phyloP scores from a whole-genome alignment of 2,797 vertebrate genomes.

The Cryptoprocta ferox region DNA sequence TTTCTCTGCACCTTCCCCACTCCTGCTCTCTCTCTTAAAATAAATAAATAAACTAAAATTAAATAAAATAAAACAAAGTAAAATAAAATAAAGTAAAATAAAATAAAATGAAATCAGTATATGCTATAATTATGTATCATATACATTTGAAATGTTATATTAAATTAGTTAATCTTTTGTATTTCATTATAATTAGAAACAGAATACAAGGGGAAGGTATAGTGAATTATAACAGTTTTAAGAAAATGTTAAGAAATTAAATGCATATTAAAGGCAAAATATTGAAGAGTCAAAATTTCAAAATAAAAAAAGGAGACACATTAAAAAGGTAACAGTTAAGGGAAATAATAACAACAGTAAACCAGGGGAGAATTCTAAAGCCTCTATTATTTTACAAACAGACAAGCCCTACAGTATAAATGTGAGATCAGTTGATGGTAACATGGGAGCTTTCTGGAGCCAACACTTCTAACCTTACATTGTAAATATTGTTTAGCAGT shows the following conservation, averaged over 20 bases:
- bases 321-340: not conserved
- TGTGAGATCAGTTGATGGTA: not conserved
- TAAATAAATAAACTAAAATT: no score
- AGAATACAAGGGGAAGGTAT: not conserved
- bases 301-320: not conserved
- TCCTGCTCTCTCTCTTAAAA: no score
- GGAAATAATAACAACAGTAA: not conserved
- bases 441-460: not conserved
- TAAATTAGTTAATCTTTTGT: not conserved
- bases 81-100: no score
- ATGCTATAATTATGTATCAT: not conserved
- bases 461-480: not conserved
- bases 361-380: fast-evolving
- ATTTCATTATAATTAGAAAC: not conserved
- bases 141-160: not conserved
- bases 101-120: not conserved
- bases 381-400: not conserved
- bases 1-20: no score
- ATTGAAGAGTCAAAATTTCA: not conserved
- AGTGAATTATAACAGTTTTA: not conserved
- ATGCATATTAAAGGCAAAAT: not conserved
- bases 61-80: no score
- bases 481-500: not conserved
- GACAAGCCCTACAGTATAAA: not conserved
- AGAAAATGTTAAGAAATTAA: not conserved